phyloP scores from a whole-genome alignment of 2,797 vertebrate genomes.

The Botia almorhae region DNA sequence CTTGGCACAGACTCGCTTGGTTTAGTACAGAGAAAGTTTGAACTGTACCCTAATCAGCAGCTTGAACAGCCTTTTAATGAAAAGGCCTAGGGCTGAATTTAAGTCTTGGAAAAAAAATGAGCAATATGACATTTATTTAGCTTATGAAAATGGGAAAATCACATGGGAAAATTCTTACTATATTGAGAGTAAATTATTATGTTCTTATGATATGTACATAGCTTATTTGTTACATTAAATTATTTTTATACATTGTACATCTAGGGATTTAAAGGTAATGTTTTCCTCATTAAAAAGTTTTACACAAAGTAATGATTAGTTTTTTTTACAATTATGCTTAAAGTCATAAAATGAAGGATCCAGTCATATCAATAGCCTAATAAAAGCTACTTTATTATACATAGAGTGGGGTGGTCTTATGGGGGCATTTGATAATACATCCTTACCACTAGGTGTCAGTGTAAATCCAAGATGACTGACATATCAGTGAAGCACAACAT shows the following conservation, averaged over 20 bases:
- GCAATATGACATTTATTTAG: slow-evolving; percentile 11
- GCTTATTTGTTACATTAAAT: slow-evolving; percentile 26
- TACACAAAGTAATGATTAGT: background rate
- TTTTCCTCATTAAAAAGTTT: background rate
- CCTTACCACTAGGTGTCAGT: background rate
- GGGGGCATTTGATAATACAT: background rate
- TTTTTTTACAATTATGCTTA: too few species aligned
- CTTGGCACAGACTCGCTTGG: background rate
- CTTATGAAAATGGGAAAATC: slow-evolving; percentile 1
- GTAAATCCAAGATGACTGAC: background rate
- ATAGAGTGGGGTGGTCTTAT: too few species aligned
- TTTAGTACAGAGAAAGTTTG: background rate
- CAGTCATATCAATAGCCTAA: background rate
- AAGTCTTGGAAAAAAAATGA: background rate
- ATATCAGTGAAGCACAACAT: background rate
- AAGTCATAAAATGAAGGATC: background rate
- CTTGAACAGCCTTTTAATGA: background rate
- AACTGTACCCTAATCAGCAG: background rate
- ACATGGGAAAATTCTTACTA: slow-evolving; percentile 8
- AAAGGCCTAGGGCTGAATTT: slow-evolving; percentile 8
- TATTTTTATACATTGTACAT: slow-evolving; percentile 3
- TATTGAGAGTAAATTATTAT: slow-evolving; percentile 21
- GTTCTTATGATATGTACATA: slow-evolving; percentile 33
- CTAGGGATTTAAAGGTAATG: slow-evolving; percentile 24
- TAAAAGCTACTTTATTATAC: too few species aligned